Evolutionary conservation across 2,797 vertebrate species (phyloP).

Genomic region (Pagetopsis macropterus): DNA sequence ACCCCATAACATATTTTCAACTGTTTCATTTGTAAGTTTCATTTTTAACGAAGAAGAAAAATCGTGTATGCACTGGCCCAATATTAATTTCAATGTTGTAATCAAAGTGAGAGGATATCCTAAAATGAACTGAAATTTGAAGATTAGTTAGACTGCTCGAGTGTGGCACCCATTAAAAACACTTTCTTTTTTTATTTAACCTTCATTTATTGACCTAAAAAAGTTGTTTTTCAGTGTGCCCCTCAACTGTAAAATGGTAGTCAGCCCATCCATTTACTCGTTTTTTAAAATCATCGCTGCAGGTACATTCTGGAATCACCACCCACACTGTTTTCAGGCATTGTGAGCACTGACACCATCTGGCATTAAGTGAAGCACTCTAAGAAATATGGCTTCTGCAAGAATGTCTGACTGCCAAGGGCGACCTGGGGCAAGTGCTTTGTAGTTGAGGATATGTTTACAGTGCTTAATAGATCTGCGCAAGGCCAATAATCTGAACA

Average conservation of each 20-base stretch:
- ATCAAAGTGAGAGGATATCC: too few relatives aligned
- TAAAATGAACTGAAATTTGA: too few relatives aligned
- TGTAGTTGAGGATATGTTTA: constrained; percentile 63
- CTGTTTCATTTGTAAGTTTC: too few relatives aligned
- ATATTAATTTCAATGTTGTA: too few relatives aligned
- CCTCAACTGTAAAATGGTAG: constrained; percentile 29
- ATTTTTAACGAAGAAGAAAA: too few relatives aligned
- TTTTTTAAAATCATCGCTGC: constrained; percentile 48
- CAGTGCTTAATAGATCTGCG: constrained; percentile 63
- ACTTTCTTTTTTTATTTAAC: neutral
- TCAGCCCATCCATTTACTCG: constrained; percentile 28
- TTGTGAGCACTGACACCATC: constrained; percentile 66
- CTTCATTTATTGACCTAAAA: constrained; percentile 13
- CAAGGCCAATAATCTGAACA: constrained; percentile 49
- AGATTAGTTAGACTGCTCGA: too few relatives aligned
- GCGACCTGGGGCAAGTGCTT: constrained; percentile 57
- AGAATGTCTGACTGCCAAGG: constrained; percentile 63
- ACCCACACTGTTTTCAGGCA: constrained; percentile 50
- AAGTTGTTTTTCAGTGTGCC: constrained; percentile 21
- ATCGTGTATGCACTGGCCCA: too few relatives aligned
- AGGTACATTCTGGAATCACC: constrained; percentile 52
- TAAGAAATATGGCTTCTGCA: constrained; percentile 61
- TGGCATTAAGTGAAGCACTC: constrained; percentile 62
- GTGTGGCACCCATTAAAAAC: neutral
- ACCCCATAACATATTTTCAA: too few relatives aligned